Evolutionary conservation across 2,888 invertebrate species (phyloP), one percentile per base, ranked within the genome.

Genomic region (Tineola bisselliella): DNA sequence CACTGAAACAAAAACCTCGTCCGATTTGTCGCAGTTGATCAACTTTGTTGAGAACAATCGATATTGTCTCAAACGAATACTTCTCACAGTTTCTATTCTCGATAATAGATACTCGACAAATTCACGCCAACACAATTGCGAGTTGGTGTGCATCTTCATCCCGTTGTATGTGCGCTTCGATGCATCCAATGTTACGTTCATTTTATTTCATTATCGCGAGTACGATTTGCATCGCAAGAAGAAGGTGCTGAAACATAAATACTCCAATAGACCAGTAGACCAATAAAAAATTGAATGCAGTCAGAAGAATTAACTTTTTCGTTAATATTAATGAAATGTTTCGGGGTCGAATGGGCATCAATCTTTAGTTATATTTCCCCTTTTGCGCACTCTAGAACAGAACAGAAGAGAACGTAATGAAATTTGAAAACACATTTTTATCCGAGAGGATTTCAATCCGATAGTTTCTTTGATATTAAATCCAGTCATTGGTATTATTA

Each of bases 361-460:
- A n/a, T n/a, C n/a, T n/a, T n/a, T n/a, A n/a, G n/a, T n/a, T n/a
- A n/a, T n/a, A n/a, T n/a, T n/a, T 17, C 10, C 48, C 8, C 10
- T 48, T 10, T 8, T 15, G 10, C 48, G 10, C 17, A 15, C 48
- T 15, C 8, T 13, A 48, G 2, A n/a, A 48, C 3, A 48, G 48
- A 48, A 48, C n/a, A 17, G 48, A 5, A 31, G 12, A 48, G 25
- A 15, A 48, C 15, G 48, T 48, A 48, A 48, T 48, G 15, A 48
- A 48, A 48, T 48, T 48, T 48, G 48, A 10, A 17, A 48, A 48
- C 48, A 48, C 15, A 48, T 48, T 48, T 48, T 48, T 48, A 15
- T 48, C 48, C 2, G 15, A 13, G 13, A 17, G 48, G 48, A 48
- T 48, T 48, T 48, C 15, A 3, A 48, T 48, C 15, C n/a, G 48